Percentiles rank a stretch among this genome's conserved stretches.
Evolutionary conservation across 2,888 invertebrate species (phyloP).

Genomic region (Metellina segmentata): DNA sequence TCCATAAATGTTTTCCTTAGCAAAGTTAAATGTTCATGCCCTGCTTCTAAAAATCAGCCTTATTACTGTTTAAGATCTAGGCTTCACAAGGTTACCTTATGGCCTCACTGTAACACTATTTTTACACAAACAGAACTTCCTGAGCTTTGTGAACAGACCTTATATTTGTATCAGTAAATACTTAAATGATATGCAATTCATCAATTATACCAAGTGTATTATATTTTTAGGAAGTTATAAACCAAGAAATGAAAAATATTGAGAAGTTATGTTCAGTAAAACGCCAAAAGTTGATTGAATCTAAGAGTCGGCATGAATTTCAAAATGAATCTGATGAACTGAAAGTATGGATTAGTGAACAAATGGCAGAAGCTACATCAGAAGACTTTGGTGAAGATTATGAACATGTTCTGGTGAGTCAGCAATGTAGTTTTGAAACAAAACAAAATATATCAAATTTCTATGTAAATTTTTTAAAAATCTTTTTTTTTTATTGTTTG

Average conservation of each 20-base stretch:
- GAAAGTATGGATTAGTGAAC: conserved; percentile 95
- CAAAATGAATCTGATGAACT: conserved; percentile 93
- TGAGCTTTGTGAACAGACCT: too few relatives aligned
- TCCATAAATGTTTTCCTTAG: too few relatives aligned
- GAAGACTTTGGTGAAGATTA: conserved; percentile 97
- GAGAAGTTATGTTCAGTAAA: conserved; percentile 90
- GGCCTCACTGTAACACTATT: too few relatives aligned
- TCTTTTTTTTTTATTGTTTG: too few relatives aligned
- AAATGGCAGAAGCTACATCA: conserved; percentile 91
- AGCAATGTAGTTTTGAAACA: conserved; percentile 47
- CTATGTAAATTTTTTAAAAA: too few relatives aligned
- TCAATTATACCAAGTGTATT: neutral
- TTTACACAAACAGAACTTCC: too few relatives aligned
- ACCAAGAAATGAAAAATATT: conserved; percentile 89
- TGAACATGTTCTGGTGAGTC: conserved; percentile 88
- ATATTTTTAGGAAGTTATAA: conserved; percentile 82
- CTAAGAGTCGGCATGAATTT: conserved; percentile 94
- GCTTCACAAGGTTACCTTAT: too few relatives aligned
- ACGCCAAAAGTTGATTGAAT: conserved; percentile 93
- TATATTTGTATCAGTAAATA: too few relatives aligned
- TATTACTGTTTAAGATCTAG: too few relatives aligned
- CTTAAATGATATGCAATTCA: neutral
- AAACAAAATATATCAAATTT: neutral
- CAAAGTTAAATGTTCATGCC: too few relatives aligned
- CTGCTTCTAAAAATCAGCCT: too few relatives aligned